Percentiles rank a stretch among this genome's conserved stretches.
Evolutionary conservation across 2,888 invertebrate species (phyloP).

Genomic region (Panopea generosa): DNA sequence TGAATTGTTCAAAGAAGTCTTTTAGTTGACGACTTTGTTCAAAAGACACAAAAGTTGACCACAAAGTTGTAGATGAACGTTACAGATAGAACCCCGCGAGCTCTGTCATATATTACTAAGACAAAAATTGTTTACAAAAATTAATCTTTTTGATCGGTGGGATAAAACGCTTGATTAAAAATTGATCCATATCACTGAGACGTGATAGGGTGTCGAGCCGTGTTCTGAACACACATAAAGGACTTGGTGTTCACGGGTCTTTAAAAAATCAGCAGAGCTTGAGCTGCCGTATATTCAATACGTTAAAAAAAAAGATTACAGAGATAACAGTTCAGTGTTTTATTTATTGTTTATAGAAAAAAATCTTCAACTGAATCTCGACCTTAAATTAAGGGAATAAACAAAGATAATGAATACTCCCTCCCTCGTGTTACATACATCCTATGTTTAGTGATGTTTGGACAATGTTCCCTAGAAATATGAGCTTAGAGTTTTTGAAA

Average conservation of each 20-base stretch:
- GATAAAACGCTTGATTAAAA: slow-evolving; percentile 42
- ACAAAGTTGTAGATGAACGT: slow-evolving; percentile 31
- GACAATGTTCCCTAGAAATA: too few species aligned
- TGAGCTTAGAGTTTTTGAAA: not conserved
- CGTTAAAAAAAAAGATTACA: too few species aligned
- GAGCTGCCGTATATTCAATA: too few species aligned
- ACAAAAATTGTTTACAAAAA: slow-evolving; percentile 59
- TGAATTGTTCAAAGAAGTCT: too few species aligned
- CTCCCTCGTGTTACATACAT: too few species aligned
- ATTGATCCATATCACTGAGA: slow-evolving; percentile 55
- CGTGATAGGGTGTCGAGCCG: slow-evolving; percentile 53
- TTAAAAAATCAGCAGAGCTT: not conserved
- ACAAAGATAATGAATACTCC: too few species aligned
- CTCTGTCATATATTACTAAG: slow-evolving; percentile 35
- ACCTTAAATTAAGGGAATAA: too few species aligned
- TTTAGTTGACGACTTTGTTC: too few species aligned
- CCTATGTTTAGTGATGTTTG: too few species aligned
- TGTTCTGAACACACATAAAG: slow-evolving; percentile 20
- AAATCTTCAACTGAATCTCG: too few species aligned
- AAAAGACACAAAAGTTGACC: not conserved
- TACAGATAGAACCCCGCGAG: slow-evolving; percentile 20
- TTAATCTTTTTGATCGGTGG: slow-evolving; percentile 47
- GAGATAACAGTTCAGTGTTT: too few species aligned
- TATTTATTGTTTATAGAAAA: too few species aligned
- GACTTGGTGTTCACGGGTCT: slow-evolving; percentile 15